These are phyloP conservation scores for Leuciscus waleckii DNA, from an alignment of 2,797 vertebrate genomes.

Conservation along the genomic window DNA sequence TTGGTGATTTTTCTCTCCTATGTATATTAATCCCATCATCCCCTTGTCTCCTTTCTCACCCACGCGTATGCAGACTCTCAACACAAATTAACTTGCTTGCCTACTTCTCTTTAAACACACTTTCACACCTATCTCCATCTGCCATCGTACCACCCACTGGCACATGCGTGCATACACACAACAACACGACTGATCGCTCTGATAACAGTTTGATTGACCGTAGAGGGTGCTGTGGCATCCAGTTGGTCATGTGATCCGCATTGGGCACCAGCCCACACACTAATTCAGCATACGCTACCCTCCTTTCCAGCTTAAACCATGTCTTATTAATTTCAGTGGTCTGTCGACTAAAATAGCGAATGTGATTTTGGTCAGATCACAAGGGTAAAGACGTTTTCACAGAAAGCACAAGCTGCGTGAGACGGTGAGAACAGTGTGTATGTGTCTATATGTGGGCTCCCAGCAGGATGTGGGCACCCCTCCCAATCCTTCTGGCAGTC, in stretches of 20 bases:
- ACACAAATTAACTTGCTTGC: constrained; percentile 36
- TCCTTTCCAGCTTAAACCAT: constrained; percentile 32
- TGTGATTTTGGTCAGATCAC: constrained; percentile 44
- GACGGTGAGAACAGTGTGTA: constrained; percentile 44
- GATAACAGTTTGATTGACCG: constrained; percentile 51
- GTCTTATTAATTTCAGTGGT: constrained; percentile 22
- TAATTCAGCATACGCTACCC: constrained; percentile 38
- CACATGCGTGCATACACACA: constrained; percentile 29
- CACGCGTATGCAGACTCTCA: constrained; percentile 28
- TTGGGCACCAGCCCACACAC: constrained; percentile 67
- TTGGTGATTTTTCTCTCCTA: constrained; percentile 22
- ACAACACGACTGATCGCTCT: constrained; percentile 23
- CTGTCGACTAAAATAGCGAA: constrained; percentile 38
- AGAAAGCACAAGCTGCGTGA: constrained; percentile 39
- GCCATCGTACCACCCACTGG: constrained; percentile 36
- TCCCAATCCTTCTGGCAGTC: constrained; percentile 50
- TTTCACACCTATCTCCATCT: constrained; percentile 48
- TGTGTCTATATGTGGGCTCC: constrained; percentile 40
- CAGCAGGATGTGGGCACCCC: constrained; percentile 54
- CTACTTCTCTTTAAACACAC: constrained; percentile 37
- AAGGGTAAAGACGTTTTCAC: constrained; percentile 30
- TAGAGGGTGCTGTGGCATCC: constrained; percentile 31
- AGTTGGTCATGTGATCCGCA: constrained; percentile 41
- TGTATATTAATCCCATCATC: constrained; percentile 12
- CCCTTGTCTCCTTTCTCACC: constrained; percentile 3